phyloP scores from a whole-genome alignment of 2,888 invertebrate species.

The Rhagonycha fulva region DNA sequence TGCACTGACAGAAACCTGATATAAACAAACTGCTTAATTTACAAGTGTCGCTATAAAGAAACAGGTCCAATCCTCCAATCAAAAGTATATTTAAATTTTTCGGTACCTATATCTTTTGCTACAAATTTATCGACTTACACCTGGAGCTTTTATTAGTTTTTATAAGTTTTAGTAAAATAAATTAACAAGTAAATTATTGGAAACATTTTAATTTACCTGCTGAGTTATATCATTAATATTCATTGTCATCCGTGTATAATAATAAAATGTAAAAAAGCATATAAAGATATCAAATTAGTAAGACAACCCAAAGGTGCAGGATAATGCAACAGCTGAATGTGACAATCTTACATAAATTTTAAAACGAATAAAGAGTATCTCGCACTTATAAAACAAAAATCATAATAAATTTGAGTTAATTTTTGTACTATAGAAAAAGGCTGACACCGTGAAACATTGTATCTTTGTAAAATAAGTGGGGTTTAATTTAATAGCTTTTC shows the following conservation, averaged over 20 bases:
- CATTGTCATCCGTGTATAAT: neutral
- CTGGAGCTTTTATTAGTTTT: neutral
- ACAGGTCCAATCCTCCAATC: neutral
- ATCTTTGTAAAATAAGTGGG: neutral
- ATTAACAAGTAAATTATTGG: neutral
- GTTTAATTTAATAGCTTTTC: neutral
- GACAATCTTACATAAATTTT: neutral
- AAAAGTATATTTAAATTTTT: neutral
- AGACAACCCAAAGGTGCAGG: neutral
- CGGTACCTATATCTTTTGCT: neutral
- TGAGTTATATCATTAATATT: neutral
- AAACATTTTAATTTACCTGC: constrained; percentile 1
- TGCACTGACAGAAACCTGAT: neutral
- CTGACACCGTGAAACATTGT: neutral
- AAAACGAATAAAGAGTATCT: neutral
- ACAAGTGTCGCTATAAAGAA: neutral
- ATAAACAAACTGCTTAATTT: neutral
- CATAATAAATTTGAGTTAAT: neutral
- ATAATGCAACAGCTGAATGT: neutral
- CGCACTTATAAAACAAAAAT: neutral
- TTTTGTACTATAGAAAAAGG: neutral
- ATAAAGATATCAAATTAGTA: neutral
- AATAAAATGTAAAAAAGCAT: neutral
- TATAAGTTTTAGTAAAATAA: neutral
- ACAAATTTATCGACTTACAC: neutral